Conservation (phyloP, 2,797 vertebrate genomes). For the Ptychadena robeensis region DNA sequence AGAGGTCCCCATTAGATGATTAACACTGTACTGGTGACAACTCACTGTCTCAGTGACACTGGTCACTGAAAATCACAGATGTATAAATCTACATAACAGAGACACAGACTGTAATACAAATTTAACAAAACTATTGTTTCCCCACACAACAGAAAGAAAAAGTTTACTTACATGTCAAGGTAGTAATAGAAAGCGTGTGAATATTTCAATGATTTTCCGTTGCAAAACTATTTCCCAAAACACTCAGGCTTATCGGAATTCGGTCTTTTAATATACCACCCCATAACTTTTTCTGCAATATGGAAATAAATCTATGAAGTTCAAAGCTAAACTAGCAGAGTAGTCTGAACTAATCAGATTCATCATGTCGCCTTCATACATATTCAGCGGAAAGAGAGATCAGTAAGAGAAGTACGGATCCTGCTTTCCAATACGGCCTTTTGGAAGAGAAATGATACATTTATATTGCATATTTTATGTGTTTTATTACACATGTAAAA, state of each 20-base stretch:
- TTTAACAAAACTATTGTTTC: no score
- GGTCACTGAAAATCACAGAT: no score
- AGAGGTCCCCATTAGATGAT: no score
- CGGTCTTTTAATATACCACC: neutral
- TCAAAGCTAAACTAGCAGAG: slow-evolving; percentile 1
- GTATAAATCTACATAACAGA: no score
- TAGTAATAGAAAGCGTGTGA: no score
- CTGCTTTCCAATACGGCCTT: neutral
- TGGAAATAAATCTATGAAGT: slow-evolving; percentile 24
- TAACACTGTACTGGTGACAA: no score
- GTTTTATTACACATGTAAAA: slow-evolving; percentile 9
- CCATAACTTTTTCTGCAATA: slow-evolving; percentile 23
- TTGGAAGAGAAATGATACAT: neutral
- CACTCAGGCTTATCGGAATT: neutral
- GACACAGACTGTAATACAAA: no score
- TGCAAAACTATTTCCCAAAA: neutral
- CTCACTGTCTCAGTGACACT: no score
- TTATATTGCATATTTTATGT: slow-evolving; percentile 21
- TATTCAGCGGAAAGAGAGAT: slow-evolving; percentile 6
- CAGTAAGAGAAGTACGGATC: neutral
- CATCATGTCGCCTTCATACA: slow-evolving; percentile 8
- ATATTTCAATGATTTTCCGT: neutral
- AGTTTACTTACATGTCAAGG: no score
- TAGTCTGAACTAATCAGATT: slow-evolving; percentile 18
- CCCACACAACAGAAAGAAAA: no score